Conservation (phyloP, 1,140 invertebrate genomes). For the Mactra quadrangularis region DNA sequence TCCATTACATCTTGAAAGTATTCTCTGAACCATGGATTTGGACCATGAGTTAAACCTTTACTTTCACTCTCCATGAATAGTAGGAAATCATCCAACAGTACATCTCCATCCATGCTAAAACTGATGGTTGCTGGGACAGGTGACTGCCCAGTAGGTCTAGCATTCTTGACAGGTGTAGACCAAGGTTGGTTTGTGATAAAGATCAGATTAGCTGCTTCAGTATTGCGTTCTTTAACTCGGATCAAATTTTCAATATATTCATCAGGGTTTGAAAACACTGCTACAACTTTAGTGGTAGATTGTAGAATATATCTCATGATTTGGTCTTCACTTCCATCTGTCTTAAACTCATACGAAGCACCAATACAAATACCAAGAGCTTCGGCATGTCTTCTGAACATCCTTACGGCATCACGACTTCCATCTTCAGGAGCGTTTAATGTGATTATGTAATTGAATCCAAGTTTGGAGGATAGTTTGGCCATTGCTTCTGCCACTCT, state of each 20-base stretch:
- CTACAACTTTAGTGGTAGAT: constrained; percentile 76
- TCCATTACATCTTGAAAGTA: constrained; percentile 71
- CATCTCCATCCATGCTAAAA: constrained; percentile 57
- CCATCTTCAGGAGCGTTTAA: constrained; percentile 76
- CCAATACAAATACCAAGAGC: constrained; percentile 75
- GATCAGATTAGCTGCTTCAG: constrained; percentile 56
- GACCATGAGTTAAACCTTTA: not conserved
- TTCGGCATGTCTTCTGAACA: constrained; percentile 69
- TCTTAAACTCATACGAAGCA: constrained; percentile 78
- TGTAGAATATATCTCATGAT: constrained; percentile 71
- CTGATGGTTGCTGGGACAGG: constrained; percentile 44
- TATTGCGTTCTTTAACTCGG: constrained; percentile 55
- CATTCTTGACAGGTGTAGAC: constrained; percentile 40
- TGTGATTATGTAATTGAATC: constrained; percentile 76
- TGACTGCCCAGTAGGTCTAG: not conserved
- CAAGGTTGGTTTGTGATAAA: constrained; percentile 76
- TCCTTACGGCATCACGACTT: constrained; percentile 63
- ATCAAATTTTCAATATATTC: constrained; percentile 73
- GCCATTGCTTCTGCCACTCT: constrained; percentile 90
- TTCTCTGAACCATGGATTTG: constrained; percentile 79
- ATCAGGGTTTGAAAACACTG: constrained; percentile 78
- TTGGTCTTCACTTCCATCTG: constrained; percentile 72
- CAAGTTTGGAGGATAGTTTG: constrained; percentile 66
- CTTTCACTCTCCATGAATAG: constrained; percentile 49
- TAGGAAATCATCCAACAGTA: constrained; percentile 53